phyloP scores from a whole-genome alignment of 2,888 invertebrate genomes.

The Polylopha cassiicola region DNA sequence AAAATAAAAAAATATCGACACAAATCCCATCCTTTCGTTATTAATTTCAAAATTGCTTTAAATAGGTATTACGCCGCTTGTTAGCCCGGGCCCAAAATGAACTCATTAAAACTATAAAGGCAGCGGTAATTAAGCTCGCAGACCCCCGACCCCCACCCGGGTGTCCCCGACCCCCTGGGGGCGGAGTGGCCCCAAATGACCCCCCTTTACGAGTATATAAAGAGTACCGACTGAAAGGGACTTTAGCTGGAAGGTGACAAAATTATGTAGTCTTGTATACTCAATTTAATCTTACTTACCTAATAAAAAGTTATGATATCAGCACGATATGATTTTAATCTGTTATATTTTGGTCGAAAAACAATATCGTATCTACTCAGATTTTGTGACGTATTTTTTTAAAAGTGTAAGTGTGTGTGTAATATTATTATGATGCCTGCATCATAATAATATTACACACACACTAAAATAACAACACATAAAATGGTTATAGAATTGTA shows the following conservation, averaged over 20 bases:
- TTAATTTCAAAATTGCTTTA: conserved; percentile 77
- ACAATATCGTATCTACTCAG: too few species aligned
- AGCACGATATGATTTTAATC: too few species aligned
- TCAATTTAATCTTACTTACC: neutral
- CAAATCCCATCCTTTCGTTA: conserved; percentile 53
- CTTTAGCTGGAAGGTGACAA: conserved; percentile 14
- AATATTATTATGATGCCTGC: too few species aligned
- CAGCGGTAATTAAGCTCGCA: conserved; percentile 81
- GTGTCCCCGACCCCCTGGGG: conserved; percentile 35
- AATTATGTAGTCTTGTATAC: neutral
- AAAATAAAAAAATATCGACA: conserved; percentile 39
- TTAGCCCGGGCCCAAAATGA: conserved; percentile 82
- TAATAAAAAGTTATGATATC: too few species aligned
- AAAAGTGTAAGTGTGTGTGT: too few species aligned
- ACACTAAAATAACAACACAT: too few species aligned
- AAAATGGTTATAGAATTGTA: too few species aligned
- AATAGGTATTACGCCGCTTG: conserved; percentile 76
- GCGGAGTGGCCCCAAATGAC: conserved; percentile 45
- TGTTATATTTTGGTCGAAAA: too few species aligned
- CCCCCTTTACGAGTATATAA: conserved; percentile 35
- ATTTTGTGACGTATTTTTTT: too few species aligned
- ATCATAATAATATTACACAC: too few species aligned
- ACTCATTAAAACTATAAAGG: conserved; percentile 87
- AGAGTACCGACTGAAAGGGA: conserved; percentile 31
- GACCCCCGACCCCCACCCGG: conserved; percentile 42